Evolutionary conservation across 2,113 vertebrate species (phyloP).

Genomic region (Gambusia holbrooki): DNA sequence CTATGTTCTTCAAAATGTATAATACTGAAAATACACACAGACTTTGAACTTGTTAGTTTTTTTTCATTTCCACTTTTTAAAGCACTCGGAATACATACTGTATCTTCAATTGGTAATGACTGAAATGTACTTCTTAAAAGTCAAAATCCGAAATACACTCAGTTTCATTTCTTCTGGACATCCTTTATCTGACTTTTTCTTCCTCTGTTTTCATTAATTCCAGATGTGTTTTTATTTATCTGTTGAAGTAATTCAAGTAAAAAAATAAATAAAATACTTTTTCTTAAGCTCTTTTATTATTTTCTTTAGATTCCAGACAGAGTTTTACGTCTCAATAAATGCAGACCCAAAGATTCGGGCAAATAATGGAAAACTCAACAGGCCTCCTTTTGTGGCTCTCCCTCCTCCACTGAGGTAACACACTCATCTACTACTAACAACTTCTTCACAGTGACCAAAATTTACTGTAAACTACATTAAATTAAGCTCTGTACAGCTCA

Average conservation of each 20-base stretch:
- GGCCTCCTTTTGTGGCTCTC: conserved; percentile 64
- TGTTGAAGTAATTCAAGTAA: not conserved
- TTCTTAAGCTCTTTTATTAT: not conserved
- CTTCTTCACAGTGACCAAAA: not conserved
- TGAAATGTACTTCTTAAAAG: not conserved
- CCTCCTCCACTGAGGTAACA: conserved; percentile 75
- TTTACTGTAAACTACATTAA: not conserved
- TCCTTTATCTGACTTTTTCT: not conserved
- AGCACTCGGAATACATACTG: not conserved
- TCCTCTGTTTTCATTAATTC: not conserved
- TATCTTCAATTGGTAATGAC: not conserved
- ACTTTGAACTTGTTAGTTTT: not conserved
- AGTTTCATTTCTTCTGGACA: not conserved
- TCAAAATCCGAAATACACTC: not conserved
- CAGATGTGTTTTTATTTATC: not conserved
- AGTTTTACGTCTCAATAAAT: conserved; percentile 58
- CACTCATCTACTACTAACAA: not conserved
- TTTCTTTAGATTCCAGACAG: conserved; percentile 36
- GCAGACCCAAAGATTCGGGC: conserved; percentile 50
- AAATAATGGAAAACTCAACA: conserved; percentile 69
- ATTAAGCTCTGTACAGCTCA: not conserved
- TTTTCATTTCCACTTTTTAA: not conserved
- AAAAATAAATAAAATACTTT: not conserved
- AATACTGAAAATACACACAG: too few relatives aligned
- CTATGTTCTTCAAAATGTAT: too few relatives aligned